These are phyloP conservation scores for Poicephalus meyeri DNA, from an alignment of 2,113 vertebrate species.

Conservation along the genomic window DNA sequence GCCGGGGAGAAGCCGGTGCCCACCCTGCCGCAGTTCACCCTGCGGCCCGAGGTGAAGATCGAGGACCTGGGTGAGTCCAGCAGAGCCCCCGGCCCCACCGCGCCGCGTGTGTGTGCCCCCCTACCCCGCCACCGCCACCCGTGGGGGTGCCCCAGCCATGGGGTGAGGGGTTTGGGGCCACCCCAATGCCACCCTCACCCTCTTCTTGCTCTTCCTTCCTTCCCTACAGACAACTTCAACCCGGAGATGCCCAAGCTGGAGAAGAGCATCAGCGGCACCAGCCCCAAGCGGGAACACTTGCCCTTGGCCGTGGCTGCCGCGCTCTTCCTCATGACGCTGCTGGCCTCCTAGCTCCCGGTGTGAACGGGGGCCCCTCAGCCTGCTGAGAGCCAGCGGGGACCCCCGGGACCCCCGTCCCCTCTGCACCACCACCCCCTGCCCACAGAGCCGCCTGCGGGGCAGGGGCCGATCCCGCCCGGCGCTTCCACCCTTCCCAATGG, in stretches of 20 bases:
- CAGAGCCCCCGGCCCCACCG: not conserved
- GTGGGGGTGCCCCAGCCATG: not conserved
- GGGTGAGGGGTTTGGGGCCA: not conserved
- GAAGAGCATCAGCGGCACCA: conserved; percentile 96
- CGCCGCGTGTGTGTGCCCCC: not conserved
- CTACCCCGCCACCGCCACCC: not conserved
- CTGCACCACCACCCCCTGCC: not conserved
- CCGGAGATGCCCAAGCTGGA: conserved; percentile 91
- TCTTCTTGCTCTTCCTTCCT: not conserved
- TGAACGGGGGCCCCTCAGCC: conserved; percentile 26
- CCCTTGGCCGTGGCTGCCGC: conserved; percentile 86
- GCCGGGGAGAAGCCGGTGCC: conserved; percentile 85
- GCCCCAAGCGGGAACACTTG: conserved; percentile 90
- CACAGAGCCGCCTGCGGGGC: not conserved
- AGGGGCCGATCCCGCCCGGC: not conserved
- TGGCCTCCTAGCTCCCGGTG: conserved; percentile 86
- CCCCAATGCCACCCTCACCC: not conserved
- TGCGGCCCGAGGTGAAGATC: conserved; percentile 92
- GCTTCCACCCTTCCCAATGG: not conserved
- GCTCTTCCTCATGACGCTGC: conserved; percentile 85
- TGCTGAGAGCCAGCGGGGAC: not conserved
- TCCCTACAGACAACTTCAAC: conserved; percentile 85
- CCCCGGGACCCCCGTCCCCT: not conserved
- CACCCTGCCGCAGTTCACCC: conserved; percentile 92
- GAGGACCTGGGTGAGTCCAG: conserved; percentile 90